Evolutionary conservation across 2,113 vertebrate genomes (phyloP).

Genomic region (Ramphastos sulfuratus): DNA sequence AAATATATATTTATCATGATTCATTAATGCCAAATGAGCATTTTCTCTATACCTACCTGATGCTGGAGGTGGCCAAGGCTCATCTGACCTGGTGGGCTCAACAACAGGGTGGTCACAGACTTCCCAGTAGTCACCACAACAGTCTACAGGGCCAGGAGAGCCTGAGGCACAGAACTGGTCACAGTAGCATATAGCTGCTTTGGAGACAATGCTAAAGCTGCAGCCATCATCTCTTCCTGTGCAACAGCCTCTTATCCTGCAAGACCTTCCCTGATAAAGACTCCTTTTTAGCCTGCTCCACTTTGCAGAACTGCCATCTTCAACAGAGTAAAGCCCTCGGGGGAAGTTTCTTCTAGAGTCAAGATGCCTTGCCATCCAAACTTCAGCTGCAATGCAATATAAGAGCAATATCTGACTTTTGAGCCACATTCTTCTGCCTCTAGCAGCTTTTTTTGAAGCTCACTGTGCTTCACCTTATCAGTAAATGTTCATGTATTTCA

Average conservation of each 20-base stretch:
- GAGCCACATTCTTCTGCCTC: constrained; percentile 56
- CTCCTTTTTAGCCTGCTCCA: constrained; percentile 65
- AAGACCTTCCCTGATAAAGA: constrained; percentile 64
- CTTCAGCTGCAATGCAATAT: constrained; percentile 45
- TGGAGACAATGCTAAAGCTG: constrained; percentile 62
- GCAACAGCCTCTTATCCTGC: constrained; percentile 72
- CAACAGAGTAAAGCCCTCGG: background rate
- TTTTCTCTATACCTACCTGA: constrained; percentile 54
- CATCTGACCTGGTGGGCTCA: constrained; percentile 14
- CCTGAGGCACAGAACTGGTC: constrained; percentile 72
- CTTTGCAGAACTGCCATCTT: background rate
- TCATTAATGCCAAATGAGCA: background rate
- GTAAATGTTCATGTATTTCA: background rate
- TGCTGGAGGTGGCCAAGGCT: background rate
- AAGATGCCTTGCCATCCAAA: constrained; percentile 18
- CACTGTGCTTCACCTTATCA: background rate
- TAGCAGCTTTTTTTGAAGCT: background rate
- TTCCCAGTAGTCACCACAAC: constrained; percentile 78
- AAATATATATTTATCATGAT: background rate
- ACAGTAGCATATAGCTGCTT: constrained; percentile 76
- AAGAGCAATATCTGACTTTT: constrained; percentile 58
- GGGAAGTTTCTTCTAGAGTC: background rate
- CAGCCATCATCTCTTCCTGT: constrained; percentile 75
- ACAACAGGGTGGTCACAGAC: constrained; percentile 14
- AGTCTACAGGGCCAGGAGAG: constrained; percentile 65